Evolutionary conservation across 2,113 vertebrate genomes (phyloP).

Genomic region (Serinus canaria): DNA sequence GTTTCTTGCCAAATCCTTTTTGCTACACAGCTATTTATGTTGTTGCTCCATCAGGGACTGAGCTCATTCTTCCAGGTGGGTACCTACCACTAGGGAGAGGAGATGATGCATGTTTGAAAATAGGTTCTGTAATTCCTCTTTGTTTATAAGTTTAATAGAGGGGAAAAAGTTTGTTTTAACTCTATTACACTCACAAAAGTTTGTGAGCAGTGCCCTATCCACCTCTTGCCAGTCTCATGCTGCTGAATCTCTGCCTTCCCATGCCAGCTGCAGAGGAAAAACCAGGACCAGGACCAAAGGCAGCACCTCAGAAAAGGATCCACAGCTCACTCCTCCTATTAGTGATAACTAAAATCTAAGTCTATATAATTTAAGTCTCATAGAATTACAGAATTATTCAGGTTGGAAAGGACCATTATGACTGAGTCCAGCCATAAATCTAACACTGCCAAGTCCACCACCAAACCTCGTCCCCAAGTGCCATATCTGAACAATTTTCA

Average conservation of each 20-base stretch:
- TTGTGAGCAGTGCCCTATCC: not conserved
- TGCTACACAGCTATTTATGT: not conserved
- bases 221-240: not conserved
- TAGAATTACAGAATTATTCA: not conserved
- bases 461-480: not conserved
- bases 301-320: not conserved
- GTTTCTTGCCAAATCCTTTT: not conserved
- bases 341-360: not conserved
- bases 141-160: not conserved
- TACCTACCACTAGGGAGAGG: not conserved
- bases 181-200: not conserved
- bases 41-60: not conserved
- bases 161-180: rapidly evolving
- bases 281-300: not conserved
- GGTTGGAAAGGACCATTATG: not conserved
- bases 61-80: not conserved
- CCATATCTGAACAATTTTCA: not conserved
- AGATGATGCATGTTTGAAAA: not conserved
- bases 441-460: not conserved
- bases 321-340: not conserved
- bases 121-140: not conserved
- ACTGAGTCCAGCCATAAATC: not conserved
- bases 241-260: not conserved
- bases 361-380: not conserved
- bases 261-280: not conserved